Base-by-base conservation (phyloP, 1,140 invertebrate genomes). In the Coptotermes formosanus region DNA sequence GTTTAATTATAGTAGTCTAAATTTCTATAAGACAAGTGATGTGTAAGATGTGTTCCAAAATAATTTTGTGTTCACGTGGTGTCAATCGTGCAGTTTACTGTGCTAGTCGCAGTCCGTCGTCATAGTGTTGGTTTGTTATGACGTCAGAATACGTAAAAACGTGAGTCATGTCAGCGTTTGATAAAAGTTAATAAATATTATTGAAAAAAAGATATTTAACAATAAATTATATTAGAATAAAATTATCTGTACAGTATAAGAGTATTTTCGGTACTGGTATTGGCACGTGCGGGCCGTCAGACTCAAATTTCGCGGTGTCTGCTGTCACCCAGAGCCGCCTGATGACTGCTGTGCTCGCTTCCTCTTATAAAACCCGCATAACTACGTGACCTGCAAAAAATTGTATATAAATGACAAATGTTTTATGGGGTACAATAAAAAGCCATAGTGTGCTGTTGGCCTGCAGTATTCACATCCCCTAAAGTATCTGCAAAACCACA, bases 151-250 rank as follows among this genome's bases (percentile, higher is more conserved):
- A 7, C 25, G n/a, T 75, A 75, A 8, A 1, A 75, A 75, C 64
- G 64, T 64, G 19, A 64, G 59, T 75, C 64, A 30, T 75, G 64
- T 75, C 64, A n/a, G n/a, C 14, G 4, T n/a, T 30, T 12, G 25
- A 75, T 75, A 75, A 75, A 14, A 75, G 6, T 38, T n/a, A 30
- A 75, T 75, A 75, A 75, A 75, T 75, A 75, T 75, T 30, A 75
- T 12, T 75, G n/a, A 30, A 30, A 6, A 75, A 30, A 30, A 6
- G 30, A 75, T 75, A 30, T 75, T 75, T 30, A 75, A 75, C 25
- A 75, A 75, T 75, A 75, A 75, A 30, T 75, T 75, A 75, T 75
- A n/a, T 75, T 75, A 75, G 64, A 75, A 3, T n/a, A 75, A n/a
- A 75, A 75, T 75, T 75, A 30, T 75, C 64, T 75, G 64, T 75